A percentile compares a stretch with the other conserved stretches of the same genome.
Evolutionary conservation across 2,113 vertebrate species (phyloP).

Genomic region (Columba livia): DNA sequence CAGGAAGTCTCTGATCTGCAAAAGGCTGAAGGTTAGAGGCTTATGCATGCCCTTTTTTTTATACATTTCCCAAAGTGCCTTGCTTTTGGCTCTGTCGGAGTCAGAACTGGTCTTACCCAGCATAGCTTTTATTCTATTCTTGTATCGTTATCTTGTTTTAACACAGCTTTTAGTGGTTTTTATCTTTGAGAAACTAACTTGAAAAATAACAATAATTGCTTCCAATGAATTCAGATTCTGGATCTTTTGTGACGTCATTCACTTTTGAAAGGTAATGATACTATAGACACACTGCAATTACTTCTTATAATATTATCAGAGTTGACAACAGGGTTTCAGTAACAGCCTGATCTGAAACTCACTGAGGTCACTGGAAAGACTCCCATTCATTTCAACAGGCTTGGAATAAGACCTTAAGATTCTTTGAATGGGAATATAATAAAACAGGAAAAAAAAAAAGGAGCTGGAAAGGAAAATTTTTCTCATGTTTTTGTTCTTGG

Average conservation of each 20-base stretch:
- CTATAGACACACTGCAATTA: background rate
- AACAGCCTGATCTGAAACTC: background rate
- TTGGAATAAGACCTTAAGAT: conserved; percentile 6
- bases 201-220: conserved; percentile 24
- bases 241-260: background rate
- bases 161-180: background rate
- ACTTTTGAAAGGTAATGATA: conserved; percentile 11
- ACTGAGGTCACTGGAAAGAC: conserved; percentile 32
- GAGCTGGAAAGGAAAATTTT: conserved; percentile 20
- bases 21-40: background rate
- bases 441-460: background rate
- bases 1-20: conserved; percentile 18
- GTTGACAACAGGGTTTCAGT: background rate
- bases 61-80: background rate
- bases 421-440: conserved; percentile 15
- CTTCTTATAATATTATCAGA: conserved; percentile 18
- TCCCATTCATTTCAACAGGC: background rate
- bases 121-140: background rate
- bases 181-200: conserved; percentile 5
- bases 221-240: conserved; percentile 7
- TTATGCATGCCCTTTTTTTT: background rate
- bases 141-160: conserved; percentile 34
- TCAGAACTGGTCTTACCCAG: conserved; percentile 7
- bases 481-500: conserved; percentile 5
- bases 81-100: background rate